These are phyloP conservation scores for Hermaeophaga mercurialis DNA, from an alignment of 2,888 invertebrate species.

Conservation along the genomic window DNA sequence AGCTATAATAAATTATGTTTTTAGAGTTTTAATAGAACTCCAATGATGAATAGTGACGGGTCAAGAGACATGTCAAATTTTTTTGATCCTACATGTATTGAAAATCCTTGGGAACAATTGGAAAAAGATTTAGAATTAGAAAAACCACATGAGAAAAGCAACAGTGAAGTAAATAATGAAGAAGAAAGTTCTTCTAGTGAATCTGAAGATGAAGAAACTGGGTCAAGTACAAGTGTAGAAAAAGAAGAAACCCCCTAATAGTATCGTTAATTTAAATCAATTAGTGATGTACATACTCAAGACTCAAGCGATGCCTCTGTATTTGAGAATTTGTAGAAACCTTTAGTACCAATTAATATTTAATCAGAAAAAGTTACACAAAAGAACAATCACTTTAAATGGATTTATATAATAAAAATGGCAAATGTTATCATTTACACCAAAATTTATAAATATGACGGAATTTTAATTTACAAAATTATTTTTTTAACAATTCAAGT, in stretches of 20 bases:
- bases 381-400: too few relatives aligned
- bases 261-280: neutral
- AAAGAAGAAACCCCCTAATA: neutral
- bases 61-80: constrained; percentile 24
- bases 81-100: constrained; percentile 29
- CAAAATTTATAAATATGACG: too few relatives aligned
- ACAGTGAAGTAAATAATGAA: neutral
- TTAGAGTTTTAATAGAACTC: neutral
- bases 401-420: too few relatives aligned
- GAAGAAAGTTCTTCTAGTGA: neutral
- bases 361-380: too few relatives aligned
- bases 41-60: constrained; percentile 19
- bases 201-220: neutral
- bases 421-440: too few relatives aligned
- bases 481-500: too few relatives aligned
- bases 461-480: too few relatives aligned
- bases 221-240: neutral
- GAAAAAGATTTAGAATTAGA: constrained; percentile 19
- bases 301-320: too few relatives aligned
- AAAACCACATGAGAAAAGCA: constrained; percentile 1
- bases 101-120: constrained; percentile 33
- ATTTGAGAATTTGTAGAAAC: too few relatives aligned
- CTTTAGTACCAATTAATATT: too few relatives aligned
- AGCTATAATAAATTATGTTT: too few relatives aligned
- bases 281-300: neutral